These are phyloP conservation scores for Caenorhabditis remanei DNA, from an alignment of 1,140 invertebrate genomes.

Conservation along the genomic window DNA sequence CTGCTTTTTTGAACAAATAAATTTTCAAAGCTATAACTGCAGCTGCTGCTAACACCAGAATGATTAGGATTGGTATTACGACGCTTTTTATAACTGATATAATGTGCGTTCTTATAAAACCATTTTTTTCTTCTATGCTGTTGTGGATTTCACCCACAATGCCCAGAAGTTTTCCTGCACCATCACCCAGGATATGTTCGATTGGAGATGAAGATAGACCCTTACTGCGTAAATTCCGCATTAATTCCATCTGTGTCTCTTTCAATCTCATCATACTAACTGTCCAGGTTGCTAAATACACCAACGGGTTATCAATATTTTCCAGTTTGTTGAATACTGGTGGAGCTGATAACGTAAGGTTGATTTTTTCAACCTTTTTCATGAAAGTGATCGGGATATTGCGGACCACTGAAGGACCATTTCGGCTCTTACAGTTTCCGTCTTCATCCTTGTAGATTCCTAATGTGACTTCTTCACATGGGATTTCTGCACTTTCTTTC, in stretches of 20 bases:
- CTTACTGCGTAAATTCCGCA: background rate
- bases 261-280: background rate
- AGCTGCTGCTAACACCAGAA: background rate
- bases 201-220: background rate
- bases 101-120: background rate
- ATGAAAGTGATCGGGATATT: background rate
- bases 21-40: background rate
- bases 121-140: background rate
- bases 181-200: background rate
- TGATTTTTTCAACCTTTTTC: background rate
- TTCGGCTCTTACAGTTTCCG: background rate
- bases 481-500: background rate
- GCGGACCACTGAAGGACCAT: background rate
- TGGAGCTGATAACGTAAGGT: background rate
- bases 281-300: background rate
- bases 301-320: background rate
- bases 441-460: background rate
- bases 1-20: background rate
- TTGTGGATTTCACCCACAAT: background rate
- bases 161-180: background rate
- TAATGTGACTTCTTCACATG: background rate
- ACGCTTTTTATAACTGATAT: background rate
- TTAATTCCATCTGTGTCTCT: background rate
- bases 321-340: background rate
- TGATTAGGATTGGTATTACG: background rate